Evolutionary conservation across 2,888 invertebrate genomes (phyloP).

Genomic region (Cyrtodaria siliqua): DNA sequence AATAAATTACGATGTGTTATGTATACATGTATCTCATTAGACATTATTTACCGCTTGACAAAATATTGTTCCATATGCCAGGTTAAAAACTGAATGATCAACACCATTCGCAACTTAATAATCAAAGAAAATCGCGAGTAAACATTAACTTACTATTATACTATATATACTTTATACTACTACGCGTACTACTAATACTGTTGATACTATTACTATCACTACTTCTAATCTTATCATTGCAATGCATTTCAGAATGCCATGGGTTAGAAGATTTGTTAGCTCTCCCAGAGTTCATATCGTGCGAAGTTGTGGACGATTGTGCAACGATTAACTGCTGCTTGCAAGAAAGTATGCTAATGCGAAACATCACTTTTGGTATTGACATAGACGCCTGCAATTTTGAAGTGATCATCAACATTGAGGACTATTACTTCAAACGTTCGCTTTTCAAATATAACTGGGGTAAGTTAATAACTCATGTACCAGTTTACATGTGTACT

Average conservation of each 20-base stretch:
- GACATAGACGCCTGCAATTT: conserved; percentile 46
- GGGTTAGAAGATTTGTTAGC: too few relatives aligned
- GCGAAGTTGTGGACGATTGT: conserved; percentile 1
- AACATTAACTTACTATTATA: not conserved
- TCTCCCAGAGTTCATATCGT: not conserved
- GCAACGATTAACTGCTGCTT: conserved; percentile 45
- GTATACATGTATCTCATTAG: too few relatives aligned
- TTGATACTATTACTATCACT: not conserved
- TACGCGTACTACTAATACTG: not conserved
- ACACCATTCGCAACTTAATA: too few relatives aligned
- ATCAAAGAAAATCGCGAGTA: not conserved
- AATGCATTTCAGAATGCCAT: too few relatives aligned
- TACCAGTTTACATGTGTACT: too few relatives aligned
- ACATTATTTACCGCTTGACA: too few relatives aligned
- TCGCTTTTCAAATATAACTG: too few relatives aligned
- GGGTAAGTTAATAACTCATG: too few relatives aligned
- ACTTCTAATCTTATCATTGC: not conserved
- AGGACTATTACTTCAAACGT: conserved; percentile 16
- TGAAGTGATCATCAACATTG: conserved; percentile 42
- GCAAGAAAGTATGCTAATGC: conserved; percentile 21
- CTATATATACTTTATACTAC: not conserved
- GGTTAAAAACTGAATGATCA: too few relatives aligned
- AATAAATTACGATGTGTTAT: too few relatives aligned
- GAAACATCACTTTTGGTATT: conserved; percentile 33
- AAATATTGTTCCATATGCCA: too few relatives aligned